A percentile compares a stretch with the other conserved stretches of the same genome.
These are phyloP conservation scores for Spodoptera littoralis DNA, from an alignment of 2,888 invertebrate genomes.

Conservation along the genomic window DNA sequence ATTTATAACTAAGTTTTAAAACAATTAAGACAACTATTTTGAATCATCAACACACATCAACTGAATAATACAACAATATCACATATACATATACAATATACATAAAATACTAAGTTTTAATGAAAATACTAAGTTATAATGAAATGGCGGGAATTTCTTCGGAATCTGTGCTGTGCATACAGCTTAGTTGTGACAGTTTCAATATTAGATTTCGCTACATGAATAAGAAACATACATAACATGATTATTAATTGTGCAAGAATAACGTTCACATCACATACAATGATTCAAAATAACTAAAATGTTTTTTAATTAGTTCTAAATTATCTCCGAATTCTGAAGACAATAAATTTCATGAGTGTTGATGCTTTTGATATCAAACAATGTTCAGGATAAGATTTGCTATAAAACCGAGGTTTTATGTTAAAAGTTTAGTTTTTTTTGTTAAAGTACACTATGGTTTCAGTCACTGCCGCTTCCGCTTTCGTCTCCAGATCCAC, in stretches of 20 bases:
- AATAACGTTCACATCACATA: neutral
- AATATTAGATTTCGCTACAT: too few relatives aligned
- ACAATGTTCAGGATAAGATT: neutral
- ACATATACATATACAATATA: slow-evolving; percentile 40
- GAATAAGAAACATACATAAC: neutral
- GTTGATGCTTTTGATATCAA: neutral
- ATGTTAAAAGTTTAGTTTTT: slow-evolving; percentile 10
- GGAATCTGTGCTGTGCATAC: too few relatives aligned
- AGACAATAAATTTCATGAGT: neutral
- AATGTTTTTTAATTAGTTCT: slow-evolving; percentile 37
- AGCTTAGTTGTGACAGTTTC: too few relatives aligned
- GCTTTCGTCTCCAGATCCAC: slow-evolving; percentile 75
- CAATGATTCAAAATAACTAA: slow-evolving; percentile 15
- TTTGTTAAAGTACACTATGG: slow-evolving; percentile 10
- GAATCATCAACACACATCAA: slow-evolving; percentile 3
- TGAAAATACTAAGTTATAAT: slow-evolving; percentile 2
- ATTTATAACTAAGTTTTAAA: slow-evolving; percentile 1
- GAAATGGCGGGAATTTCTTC: slow-evolving; percentile 16
- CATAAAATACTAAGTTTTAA: slow-evolving; percentile 19
- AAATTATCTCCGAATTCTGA: slow-evolving; percentile 15
- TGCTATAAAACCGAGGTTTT: neutral
- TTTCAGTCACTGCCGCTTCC: slow-evolving; percentile 74
- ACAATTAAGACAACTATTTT: slow-evolving; percentile 17
- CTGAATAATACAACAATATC: slow-evolving; percentile 44
- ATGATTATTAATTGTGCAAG: neutral